phyloP scores from a whole-genome alignment of 2,113 vertebrate genomes.

The Elgaria multicarinata region DNA sequence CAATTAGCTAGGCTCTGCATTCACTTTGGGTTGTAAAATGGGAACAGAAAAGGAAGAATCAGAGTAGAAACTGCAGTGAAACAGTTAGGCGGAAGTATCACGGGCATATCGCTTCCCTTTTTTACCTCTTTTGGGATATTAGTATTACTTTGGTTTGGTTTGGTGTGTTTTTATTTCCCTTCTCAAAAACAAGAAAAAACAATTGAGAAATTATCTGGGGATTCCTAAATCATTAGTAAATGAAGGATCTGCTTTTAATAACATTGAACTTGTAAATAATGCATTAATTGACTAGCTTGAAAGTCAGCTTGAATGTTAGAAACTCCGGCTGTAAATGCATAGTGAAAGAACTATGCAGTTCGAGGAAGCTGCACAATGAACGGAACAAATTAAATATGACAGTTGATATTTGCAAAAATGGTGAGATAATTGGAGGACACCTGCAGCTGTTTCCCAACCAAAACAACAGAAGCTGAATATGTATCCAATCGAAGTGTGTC shows the following conservation, averaged over 20 bases:
- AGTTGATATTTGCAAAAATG: slow-evolving; percentile 87
- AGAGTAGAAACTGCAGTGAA: slow-evolving; percentile 63
- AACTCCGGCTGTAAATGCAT: slow-evolving; percentile 83
- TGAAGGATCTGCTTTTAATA: slow-evolving; percentile 98
- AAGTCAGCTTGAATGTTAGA: slow-evolving; percentile 88
- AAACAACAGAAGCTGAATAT: slow-evolving; percentile 87
- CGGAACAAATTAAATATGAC: slow-evolving; percentile 86
- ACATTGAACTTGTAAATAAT: slow-evolving; percentile 98
- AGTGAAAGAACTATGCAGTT: slow-evolving; percentile 81
- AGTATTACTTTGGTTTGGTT: slow-evolving; percentile 55
- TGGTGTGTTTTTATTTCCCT: slow-evolving; percentile 77
- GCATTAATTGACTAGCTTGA: slow-evolving; percentile 93
- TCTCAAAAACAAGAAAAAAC: slow-evolving; percentile 83
- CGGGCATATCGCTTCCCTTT: slow-evolving; percentile 70
- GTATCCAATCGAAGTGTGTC: slow-evolving; percentile 75
- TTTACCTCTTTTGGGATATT: slow-evolving; percentile 69
- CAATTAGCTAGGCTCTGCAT: slow-evolving; percentile 67
- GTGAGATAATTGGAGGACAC: slow-evolving; percentile 87
- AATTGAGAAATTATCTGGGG: slow-evolving; percentile 91
- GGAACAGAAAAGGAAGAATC: slow-evolving; percentile 52
- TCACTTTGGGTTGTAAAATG: slow-evolving; percentile 66
- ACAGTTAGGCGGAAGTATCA: slow-evolving; percentile 66
- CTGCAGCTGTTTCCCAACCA: slow-evolving; percentile 85
- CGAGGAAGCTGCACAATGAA: slow-evolving; percentile 78
- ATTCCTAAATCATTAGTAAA: slow-evolving; percentile 97